Percentiles rank a stretch among this genome's conserved stretches.
Conservation (phyloP, 1,140 invertebrate species). For the honey bee (Apis mellifera) region DNA sequence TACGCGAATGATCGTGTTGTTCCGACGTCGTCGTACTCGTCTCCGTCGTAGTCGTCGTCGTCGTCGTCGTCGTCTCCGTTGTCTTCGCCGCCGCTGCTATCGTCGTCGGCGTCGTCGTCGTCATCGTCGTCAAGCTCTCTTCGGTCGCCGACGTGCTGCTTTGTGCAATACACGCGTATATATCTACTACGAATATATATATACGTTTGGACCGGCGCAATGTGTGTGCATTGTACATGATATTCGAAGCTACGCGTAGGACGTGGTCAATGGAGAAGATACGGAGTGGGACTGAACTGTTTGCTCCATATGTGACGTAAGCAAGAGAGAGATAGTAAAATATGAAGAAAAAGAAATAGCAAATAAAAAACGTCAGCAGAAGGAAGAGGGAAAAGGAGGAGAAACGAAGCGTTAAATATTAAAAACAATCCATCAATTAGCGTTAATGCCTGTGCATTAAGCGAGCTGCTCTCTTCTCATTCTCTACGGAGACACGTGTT, state of each 20-base stretch:
- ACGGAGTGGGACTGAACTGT: constrained; percentile 2
- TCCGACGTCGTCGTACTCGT: constrained; percentile 51
- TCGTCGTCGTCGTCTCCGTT: constrained; percentile 36
- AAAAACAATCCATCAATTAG: constrained; percentile 74
- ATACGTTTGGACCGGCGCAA: neutral
- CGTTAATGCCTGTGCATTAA: constrained; percentile 69
- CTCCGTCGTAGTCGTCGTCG: too few relatives aligned
- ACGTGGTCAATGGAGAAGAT: constrained; percentile 50
- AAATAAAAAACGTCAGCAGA: neutral
- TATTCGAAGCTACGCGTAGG: neutral
- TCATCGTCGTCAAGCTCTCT: constrained; percentile 27
- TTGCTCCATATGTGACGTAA: neutral
- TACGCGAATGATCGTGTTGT: constrained; percentile 63
- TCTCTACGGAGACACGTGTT: constrained; percentile 56
- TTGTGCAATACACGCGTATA: constrained; percentile 13
- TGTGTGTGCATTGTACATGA: neutral
- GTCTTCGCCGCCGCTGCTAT: constrained; percentile 47
- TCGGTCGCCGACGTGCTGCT: constrained; percentile 33
- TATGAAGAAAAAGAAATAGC: constrained; percentile 10
- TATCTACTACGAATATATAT: neutral
- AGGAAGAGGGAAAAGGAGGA: constrained; percentile 6
- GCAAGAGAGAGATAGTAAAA: neutral
- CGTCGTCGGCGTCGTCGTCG: constrained; percentile 33
- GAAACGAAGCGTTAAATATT: constrained; percentile 71
- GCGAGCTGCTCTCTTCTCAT: constrained; percentile 46